Evolutionary conservation across 2,113 vertebrate species (phyloP).

Genomic region (Burhinus oedicnemus): DNA sequence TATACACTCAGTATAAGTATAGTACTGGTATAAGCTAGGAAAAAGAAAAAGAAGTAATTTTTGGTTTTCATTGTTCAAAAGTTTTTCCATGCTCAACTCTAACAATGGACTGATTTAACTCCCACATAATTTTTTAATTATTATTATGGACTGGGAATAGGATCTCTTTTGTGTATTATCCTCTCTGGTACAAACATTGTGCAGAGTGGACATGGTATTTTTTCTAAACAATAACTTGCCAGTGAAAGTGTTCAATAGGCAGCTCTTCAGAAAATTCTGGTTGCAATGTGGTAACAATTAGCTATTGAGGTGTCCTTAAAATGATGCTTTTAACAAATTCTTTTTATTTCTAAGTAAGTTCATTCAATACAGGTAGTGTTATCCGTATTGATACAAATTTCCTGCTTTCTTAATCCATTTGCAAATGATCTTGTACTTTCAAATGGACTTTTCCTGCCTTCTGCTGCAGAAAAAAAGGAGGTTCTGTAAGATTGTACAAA

Average conservation of each 20-base stretch:
- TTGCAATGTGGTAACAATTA: not conserved
- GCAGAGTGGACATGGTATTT: not conserved
- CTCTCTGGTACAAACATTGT: not conserved
- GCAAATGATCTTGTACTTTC: not conserved
- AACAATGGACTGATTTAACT: not conserved
- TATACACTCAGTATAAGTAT: not conserved
- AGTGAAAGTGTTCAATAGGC: not conserved
- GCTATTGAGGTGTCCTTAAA: not conserved
- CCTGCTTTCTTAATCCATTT: not conserved
- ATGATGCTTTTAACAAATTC: not conserved
- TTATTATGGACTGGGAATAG: not conserved
- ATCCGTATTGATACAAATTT: not conserved
- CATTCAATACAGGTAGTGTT: not conserved
- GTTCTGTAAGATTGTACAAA: not conserved
- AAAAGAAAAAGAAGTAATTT: not conserved
- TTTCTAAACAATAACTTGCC: not conserved
- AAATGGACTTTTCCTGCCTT: not conserved
- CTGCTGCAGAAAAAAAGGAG: not conserved
- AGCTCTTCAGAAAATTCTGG: not conserved
- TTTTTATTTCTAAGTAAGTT: not conserved
- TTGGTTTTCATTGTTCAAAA: not conserved
- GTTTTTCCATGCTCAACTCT: not conserved
- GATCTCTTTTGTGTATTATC: not conserved
- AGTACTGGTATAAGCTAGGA: not conserved
- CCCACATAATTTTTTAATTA: not conserved